A percentile compares a stretch with the other conserved stretches of the same genome.
Conservation (phyloP, 2,113 vertebrate species). For the Oxygymnocypris stewartii region DNA sequence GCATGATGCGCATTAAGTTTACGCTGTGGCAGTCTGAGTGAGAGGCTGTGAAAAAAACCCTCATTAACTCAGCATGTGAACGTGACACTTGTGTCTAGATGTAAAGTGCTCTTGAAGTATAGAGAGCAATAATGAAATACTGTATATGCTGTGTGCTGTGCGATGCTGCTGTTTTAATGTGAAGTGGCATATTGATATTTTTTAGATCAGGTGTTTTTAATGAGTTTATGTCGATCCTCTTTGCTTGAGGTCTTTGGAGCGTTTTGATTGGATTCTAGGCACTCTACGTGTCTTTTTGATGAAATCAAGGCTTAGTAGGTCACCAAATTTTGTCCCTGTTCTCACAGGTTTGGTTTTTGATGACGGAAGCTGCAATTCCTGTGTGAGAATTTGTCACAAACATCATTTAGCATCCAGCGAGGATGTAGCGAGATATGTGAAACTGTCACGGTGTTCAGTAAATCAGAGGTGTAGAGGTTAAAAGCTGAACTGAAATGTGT, state of each 20-base stretch:
- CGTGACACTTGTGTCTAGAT: slow-evolving; percentile 17
- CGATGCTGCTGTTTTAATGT: slow-evolving; percentile 16
- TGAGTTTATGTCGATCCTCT: slow-evolving; percentile 28
- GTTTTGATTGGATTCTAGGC: slow-evolving; percentile 34
- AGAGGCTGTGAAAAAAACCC: not conserved
- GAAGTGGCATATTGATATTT: slow-evolving; percentile 12
- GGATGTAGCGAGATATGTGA: slow-evolving; percentile 7
- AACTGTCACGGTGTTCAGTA: not conserved
- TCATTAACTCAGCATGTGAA: slow-evolving; percentile 26
- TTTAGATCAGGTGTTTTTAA: slow-evolving; percentile 28
- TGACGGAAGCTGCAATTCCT: slow-evolving; percentile 16
- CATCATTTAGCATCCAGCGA: slow-evolving; percentile 5
- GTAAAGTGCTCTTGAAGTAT: slow-evolving; percentile 18
- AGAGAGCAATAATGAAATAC: slow-evolving; percentile 30
- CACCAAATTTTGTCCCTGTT: not conserved
- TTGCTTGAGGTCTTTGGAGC: slow-evolving; percentile 5
- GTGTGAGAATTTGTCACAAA: slow-evolving; percentile 19
- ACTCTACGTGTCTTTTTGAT: slow-evolving; percentile 5
- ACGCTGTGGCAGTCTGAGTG: not conserved
- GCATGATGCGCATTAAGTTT: not conserved
- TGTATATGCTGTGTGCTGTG: slow-evolving; percentile 1
- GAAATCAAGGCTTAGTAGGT: slow-evolving; percentile 29
- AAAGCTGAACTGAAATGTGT: not conserved
- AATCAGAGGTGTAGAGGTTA: not conserved
- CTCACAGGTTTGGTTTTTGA: slow-evolving; percentile 31